Conservation (phyloP, 2,113 vertebrate genomes). For the Pogonocichla stellata region DNA sequence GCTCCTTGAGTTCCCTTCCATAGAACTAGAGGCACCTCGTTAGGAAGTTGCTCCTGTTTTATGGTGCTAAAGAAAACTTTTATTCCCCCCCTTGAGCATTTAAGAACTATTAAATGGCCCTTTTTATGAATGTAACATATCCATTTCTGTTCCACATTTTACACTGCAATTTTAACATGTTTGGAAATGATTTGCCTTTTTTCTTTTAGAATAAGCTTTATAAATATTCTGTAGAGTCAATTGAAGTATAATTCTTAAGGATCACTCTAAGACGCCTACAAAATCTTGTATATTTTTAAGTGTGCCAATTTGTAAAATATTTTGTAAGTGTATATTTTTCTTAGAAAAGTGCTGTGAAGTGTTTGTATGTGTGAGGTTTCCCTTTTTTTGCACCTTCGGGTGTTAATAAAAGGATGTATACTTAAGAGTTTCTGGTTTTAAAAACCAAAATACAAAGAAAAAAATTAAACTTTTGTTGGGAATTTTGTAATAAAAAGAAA, state of each 20-base stretch:
- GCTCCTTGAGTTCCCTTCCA: conserved; percentile 78
- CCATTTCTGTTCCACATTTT: conserved; percentile 94
- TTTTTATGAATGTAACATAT: conserved; percentile 99
- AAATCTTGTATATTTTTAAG: conserved; percentile 99
- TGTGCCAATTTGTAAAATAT: conserved; percentile 99
- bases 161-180: conserved; percentile 96
- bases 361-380: conserved; percentile 94
- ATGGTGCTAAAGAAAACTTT: conserved; percentile 92
- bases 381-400: conserved; percentile 96
- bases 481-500: conserved; percentile 99
- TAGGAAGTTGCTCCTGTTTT: conserved; percentile 91
- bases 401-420: conserved; percentile 99
- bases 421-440: conserved; percentile 99
- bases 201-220: conserved; percentile 98
- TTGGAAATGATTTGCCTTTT: conserved; percentile 95
- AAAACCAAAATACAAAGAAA: conserved; percentile 99
- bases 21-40: conserved; percentile 90
- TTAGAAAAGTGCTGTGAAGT: conserved; percentile 99
- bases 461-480: conserved; percentile 97
- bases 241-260: conserved; percentile 99
- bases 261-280: conserved; percentile 98
- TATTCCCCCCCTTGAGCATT: conserved; percentile 78
- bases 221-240: conserved; percentile 99
- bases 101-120: conserved; percentile 80
- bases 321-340: conserved; percentile 99